These are phyloP conservation scores for Sinotaia quadrata DNA, from an alignment of 2,888 invertebrate species.

Conservation along the genomic window DNA sequence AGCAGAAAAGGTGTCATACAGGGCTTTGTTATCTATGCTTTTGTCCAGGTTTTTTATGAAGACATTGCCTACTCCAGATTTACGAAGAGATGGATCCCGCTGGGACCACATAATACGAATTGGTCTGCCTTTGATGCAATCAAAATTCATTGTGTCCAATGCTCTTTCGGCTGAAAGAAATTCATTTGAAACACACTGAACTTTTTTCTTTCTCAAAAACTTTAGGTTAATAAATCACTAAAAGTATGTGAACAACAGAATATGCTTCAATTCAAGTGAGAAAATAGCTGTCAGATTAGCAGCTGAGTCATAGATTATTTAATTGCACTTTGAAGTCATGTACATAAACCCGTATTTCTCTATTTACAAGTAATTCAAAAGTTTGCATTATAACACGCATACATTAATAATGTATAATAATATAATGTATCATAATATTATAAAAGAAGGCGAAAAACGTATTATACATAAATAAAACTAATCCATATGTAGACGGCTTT, in stretches of 20 bases:
- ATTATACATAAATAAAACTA: too few relatives aligned
- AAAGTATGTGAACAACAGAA: not conserved
- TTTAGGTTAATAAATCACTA: too few relatives aligned
- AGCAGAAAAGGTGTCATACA: slow-evolving; percentile 99
- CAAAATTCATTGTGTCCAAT: slow-evolving; percentile 99
- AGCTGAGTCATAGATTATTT: too few relatives aligned
- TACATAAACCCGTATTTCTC: too few relatives aligned
- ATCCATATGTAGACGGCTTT: too few relatives aligned
- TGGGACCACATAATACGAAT: slow-evolving; percentile 99
- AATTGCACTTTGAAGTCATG: too few relatives aligned
- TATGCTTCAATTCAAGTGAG: not conserved
- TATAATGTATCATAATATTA: too few relatives aligned
- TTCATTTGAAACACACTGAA: not conserved
- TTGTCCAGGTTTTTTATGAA: slow-evolving; percentile 99
- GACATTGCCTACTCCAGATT: slow-evolving; percentile 99
- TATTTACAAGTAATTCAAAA: too few relatives aligned
- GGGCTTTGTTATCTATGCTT: slow-evolving; percentile 98
- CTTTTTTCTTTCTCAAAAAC: too few relatives aligned
- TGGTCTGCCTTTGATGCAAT: slow-evolving; percentile 95
- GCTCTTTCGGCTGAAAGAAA: slow-evolving; percentile 89
- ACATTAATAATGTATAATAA: too few relatives aligned
- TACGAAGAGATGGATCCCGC: slow-evolving; percentile 96
- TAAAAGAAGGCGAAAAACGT: too few relatives aligned
- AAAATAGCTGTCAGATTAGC: not conserved
- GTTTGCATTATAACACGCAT: too few relatives aligned